Evolutionary conservation across 1,140 invertebrate species (phyloP).

Genomic region (Drosophila nigrodunni): DNA sequence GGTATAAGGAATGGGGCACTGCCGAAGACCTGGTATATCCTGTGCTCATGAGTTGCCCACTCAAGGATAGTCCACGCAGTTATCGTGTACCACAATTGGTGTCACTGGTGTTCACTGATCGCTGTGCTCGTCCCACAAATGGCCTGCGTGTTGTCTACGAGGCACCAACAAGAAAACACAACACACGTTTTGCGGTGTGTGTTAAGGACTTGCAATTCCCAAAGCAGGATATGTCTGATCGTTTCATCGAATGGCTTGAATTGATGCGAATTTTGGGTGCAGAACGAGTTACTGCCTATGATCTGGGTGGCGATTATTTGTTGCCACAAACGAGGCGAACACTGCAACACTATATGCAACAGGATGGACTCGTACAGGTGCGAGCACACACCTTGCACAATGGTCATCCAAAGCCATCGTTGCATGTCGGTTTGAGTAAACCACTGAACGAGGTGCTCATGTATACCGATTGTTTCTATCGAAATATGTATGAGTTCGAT

Average conservation of each 20-base stretch:
- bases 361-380: conserved; percentile 89
- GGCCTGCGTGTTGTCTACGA: conserved; percentile 91
- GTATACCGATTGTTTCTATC: conserved; percentile 97
- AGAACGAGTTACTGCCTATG: conserved; percentile 94
- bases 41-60: conserved; percentile 91
- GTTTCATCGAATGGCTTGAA: conserved; percentile 96
- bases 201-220: conserved; percentile 96
- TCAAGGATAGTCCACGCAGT: conserved; percentile 84
- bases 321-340: conserved; percentile 67
- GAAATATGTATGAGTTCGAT: conserved; percentile 94
- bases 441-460: conserved; percentile 96
- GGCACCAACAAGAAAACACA: conserved; percentile 69
- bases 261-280: conserved; percentile 93
- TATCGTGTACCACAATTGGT: conserved; percentile 47
- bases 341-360: conserved; percentile 89
- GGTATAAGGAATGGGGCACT: conserved; percentile 95
- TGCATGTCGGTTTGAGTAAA: conserved; percentile 91
- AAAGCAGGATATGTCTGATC: conserved; percentile 92
- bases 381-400: conserved; percentile 91
- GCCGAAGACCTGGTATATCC: conserved; percentile 93
- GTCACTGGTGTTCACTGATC: conserved; percentile 86
- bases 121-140: conserved; percentile 92
- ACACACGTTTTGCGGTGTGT: conserved; percentile 93
- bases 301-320: conserved; percentile 86
- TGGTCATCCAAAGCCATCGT: conserved; percentile 89